Conservation (phyloP, 2,797 vertebrate genomes). For the Characodon lateralis region DNA sequence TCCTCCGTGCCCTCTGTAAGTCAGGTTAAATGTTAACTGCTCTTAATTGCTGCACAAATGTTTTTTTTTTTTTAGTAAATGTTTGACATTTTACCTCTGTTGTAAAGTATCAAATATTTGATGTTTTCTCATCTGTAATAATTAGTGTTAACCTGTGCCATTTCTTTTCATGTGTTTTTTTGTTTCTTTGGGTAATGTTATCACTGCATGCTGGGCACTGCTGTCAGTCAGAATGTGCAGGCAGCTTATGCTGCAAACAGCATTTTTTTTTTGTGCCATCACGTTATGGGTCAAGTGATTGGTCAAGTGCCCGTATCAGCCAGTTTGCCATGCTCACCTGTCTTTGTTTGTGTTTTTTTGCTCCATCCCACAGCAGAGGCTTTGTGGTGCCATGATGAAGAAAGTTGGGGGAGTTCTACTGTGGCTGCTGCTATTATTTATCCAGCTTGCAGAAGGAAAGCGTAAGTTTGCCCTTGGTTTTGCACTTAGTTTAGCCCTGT, state of each 20-base stretch:
- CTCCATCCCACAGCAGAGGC: constrained; percentile 33
- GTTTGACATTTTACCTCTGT: neutral
- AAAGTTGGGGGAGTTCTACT: constrained; percentile 34
- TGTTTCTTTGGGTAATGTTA: neutral
- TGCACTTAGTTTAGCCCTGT: neutral
- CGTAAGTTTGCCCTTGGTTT: constrained; percentile 54
- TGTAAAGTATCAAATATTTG: neutral
- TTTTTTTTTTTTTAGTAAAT: constrained; percentile 1
- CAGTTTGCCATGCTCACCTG: constrained; percentile 4
- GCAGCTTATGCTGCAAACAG: neutral
- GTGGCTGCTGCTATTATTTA: constrained; percentile 49
- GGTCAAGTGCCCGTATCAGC: constrained; percentile 2
- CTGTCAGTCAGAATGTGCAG: neutral
- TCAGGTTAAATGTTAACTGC: neutral
- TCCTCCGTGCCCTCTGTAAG: neutral
- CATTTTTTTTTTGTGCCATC: neutral
- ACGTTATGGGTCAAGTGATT: constrained; percentile 1
- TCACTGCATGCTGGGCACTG: neutral
- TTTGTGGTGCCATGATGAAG: constrained; percentile 65
- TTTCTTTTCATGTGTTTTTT: neutral
- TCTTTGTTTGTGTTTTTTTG: constrained; percentile 17
- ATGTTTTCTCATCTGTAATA: neutral
- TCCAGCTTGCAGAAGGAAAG: constrained; percentile 36
- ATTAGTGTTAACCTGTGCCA: neutral
- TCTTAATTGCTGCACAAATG: neutral